These are phyloP conservation scores for Rhinogobius similis DNA, from an alignment of 2,113 vertebrate species.

Conservation along the genomic window DNA sequence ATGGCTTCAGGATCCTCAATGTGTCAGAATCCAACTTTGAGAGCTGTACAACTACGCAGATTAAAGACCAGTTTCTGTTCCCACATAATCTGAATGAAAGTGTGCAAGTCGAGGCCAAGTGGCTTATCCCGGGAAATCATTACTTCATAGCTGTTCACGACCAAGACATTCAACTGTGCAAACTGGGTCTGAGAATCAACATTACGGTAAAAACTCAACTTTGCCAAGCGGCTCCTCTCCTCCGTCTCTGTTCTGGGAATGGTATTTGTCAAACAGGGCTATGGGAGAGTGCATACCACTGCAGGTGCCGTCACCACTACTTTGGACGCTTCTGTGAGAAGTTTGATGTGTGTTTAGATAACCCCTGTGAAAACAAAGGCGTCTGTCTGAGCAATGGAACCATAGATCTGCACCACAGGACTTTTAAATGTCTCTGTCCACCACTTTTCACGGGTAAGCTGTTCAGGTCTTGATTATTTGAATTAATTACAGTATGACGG, in stretches of 20 bases:
- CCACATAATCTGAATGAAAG: slow-evolving; percentile 65
- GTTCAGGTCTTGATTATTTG: background rate
- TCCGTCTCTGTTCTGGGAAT: slow-evolving; percentile 79
- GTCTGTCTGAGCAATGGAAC: slow-evolving; percentile 68
- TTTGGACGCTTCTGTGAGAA: slow-evolving; percentile 83
- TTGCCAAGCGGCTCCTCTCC: slow-evolving; percentile 71
- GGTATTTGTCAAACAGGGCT: slow-evolving; percentile 78
- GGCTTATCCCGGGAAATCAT: slow-evolving; percentile 78
- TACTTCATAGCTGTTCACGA: slow-evolving; percentile 80
- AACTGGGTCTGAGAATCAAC: slow-evolving; percentile 79
- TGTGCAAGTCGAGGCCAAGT: slow-evolving; percentile 71
- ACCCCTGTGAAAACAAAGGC: slow-evolving; percentile 79
- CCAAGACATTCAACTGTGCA: slow-evolving; percentile 69
- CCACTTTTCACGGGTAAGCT: slow-evolving; percentile 80
- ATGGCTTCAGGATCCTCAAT: slow-evolving; percentile 80
- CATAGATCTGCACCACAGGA: slow-evolving; percentile 47
- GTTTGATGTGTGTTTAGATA: slow-evolving; percentile 73
- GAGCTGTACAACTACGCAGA: slow-evolving; percentile 61
- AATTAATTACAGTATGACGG: background rate
- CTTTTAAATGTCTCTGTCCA: slow-evolving; percentile 76
- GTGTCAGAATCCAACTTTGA: slow-evolving; percentile 80
- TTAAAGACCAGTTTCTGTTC: slow-evolving; percentile 73
- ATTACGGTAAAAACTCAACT: slow-evolving; percentile 79
- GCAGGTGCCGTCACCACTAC: slow-evolving; percentile 76
- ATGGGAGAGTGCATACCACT: slow-evolving; percentile 77